These are phyloP conservation scores for Ciconia boyciana DNA, from an alignment of 2,113 vertebrate genomes.

Conservation along the genomic window DNA sequence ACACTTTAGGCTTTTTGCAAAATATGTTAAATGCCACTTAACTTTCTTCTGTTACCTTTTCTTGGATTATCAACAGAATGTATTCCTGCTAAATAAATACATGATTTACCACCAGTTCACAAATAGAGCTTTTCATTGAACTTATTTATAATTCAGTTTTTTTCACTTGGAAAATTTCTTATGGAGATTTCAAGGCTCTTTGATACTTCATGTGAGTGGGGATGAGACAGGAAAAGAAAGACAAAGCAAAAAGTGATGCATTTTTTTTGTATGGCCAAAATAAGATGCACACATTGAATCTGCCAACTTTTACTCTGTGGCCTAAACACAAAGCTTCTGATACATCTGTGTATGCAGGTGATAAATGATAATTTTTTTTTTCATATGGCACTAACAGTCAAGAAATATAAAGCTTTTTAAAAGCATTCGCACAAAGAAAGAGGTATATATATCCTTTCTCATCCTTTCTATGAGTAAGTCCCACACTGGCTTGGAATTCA, in stretches of 20 bases:
- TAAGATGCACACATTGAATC: fast-evolving
- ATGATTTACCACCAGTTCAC: background rate
- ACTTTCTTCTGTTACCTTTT: background rate
- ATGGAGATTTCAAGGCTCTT: background rate
- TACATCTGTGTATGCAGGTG: background rate
- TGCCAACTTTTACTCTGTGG: background rate
- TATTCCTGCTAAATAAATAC: slow-evolving; percentile 10
- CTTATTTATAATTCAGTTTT: background rate
- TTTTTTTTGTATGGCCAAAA: background rate
- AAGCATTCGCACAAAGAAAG: background rate
- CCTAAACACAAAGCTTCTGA: background rate
- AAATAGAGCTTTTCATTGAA: background rate
- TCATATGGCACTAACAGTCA: background rate
- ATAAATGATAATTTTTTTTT: background rate
- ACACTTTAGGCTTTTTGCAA: background rate
- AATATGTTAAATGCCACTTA: background rate
- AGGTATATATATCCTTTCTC: background rate
- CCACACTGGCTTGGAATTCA: background rate
- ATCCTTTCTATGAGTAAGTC: background rate
- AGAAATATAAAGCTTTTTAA: background rate
- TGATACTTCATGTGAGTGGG: background rate
- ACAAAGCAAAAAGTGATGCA: background rate
- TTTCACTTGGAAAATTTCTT: background rate
- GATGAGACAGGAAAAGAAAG: background rate
- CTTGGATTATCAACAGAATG: background rate